Base-by-base conservation (phyloP, 2,113 vertebrate genomes). In the Gymnogyps californianus region DNA sequence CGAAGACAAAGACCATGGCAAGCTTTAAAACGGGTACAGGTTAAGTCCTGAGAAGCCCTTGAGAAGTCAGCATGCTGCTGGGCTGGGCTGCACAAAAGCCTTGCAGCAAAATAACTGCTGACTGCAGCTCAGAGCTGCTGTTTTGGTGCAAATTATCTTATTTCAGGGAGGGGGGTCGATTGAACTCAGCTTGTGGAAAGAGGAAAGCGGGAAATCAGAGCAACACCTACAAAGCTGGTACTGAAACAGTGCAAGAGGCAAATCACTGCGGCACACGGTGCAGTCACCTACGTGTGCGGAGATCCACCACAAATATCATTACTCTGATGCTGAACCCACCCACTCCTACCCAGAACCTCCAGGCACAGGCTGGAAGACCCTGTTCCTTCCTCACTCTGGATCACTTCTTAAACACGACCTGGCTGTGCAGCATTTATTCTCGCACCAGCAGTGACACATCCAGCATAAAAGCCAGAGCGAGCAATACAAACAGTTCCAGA, bases 221-320 rank as follows among this genome's bases (percentile, higher is more conserved):
- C 74, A 52, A 59, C 42, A 80, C 36, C 94, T 47, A 34, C 16
- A 6, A 52, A 75, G 38, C 71, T 86, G 71, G 21, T 44, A 74
- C 44, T 6, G 42, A 90, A 54, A 32, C 67, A 70, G 51, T 2
- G 18, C 29, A 55, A 55, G 69, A 84, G 52, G 59, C 47, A 92
- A 76, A 84, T 9, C n/a, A 7, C 55, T 3, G 1, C 0, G 0
- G 1, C 0, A 0, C 10, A 4, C 0, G 0, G 42, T 13, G 16
- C 38, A 1, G 1, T 62, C 84, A 78, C 28, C 47, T 34, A 11
- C 5, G 2, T 0, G 15, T 15, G 34, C 6, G 0, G 7, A 62
- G 51, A 83, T 34, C 47, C 81, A 55, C 38, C 87, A 36, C 4
- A 3, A 49, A 65, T 31, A 13, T 51, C 83, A 69, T 10, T 4